Percentiles rank a stretch among this genome's conserved stretches.
Evolutionary conservation across 2,113 vertebrate genomes (phyloP).

Genomic region (Corydoras sp.): DNA sequence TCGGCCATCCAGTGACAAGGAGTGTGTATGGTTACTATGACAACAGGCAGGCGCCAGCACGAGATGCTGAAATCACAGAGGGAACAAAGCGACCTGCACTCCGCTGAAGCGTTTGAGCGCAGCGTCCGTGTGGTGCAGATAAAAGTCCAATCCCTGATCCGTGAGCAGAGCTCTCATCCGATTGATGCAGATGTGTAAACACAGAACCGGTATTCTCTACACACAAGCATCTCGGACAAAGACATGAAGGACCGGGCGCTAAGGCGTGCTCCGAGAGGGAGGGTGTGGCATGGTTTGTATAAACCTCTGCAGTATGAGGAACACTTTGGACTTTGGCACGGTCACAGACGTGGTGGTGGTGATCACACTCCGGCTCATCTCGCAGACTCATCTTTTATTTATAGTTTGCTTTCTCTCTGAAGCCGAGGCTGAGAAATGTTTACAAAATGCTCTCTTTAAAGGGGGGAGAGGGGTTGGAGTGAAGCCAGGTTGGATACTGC

Average conservation of each 20-base stretch:
- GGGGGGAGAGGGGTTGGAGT: too few relatives aligned
- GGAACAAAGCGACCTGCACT: conserved; percentile 48
- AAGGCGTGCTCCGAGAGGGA: background rate
- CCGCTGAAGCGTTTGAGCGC: conserved; percentile 13
- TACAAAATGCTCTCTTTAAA: too few relatives aligned
- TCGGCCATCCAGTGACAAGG: conserved; percentile 54
- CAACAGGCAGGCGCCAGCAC: conserved; percentile 52
- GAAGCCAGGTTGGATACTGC: too few relatives aligned
- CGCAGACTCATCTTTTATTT: too few relatives aligned
- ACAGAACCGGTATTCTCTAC: conserved; percentile 29
- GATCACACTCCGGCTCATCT: too few relatives aligned
- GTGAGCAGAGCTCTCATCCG: conserved; percentile 20
- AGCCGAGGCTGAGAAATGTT: too few relatives aligned
- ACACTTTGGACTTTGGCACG: too few relatives aligned
- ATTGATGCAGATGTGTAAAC: conserved; percentile 21
- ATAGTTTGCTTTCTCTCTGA: too few relatives aligned
- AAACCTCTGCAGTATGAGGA: background rate
- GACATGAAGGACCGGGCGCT: background rate
- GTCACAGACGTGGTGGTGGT: too few relatives aligned
- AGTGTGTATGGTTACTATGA: conserved; percentile 48
- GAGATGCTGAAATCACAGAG: conserved; percentile 39
- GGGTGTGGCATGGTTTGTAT: background rate
- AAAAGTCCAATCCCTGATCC: background rate
- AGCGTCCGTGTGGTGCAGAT: background rate
- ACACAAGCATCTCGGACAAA: conserved; percentile 12